phyloP scores from a whole-genome alignment of 2,888 invertebrate species.

The Acanthosoma haemorrhoidale region DNA sequence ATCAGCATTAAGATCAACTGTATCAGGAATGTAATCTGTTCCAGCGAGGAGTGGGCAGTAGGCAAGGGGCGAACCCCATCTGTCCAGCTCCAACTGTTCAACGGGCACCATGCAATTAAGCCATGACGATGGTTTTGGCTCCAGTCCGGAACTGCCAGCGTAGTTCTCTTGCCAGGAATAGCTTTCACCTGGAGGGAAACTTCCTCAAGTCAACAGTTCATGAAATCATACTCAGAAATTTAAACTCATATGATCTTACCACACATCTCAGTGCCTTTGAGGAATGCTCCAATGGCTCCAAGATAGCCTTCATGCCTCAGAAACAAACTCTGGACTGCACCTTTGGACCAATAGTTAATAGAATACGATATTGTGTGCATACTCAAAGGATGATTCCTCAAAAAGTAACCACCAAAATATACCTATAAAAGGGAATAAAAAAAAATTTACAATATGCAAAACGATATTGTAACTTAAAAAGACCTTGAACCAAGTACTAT shows the following conservation, averaged over 20 bases:
- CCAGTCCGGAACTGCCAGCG: slow-evolving; percentile 59
- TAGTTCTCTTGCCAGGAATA: slow-evolving; percentile 65
- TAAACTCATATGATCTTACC: slow-evolving; percentile 44
- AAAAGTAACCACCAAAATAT: slow-evolving; percentile 65
- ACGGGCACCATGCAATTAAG: slow-evolving; percentile 43
- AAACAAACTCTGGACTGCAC: slow-evolving; percentile 59
- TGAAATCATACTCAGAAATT: too few relatives aligned
- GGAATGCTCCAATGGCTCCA: slow-evolving; percentile 64
- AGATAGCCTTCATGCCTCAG: slow-evolving; percentile 65
- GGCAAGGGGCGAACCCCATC: slow-evolving; percentile 50
- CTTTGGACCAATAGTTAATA: slow-evolving; percentile 64
- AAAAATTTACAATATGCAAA: background rate
- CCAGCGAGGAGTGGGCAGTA: slow-evolving; percentile 75
- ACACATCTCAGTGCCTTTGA: slow-evolving; percentile 58
- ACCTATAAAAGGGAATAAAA: slow-evolving; percentile 46
- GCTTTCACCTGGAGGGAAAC: slow-evolving; percentile 48
- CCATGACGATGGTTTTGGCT: slow-evolving; percentile 44
- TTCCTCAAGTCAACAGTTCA: too few relatives aligned
- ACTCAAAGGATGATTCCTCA: slow-evolving; percentile 61
- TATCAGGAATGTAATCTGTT: slow-evolving; percentile 80
- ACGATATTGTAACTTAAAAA: too few relatives aligned
- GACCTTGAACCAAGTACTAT: too few relatives aligned
- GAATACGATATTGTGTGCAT: slow-evolving; percentile 64
- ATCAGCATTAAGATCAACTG: slow-evolving; percentile 81
- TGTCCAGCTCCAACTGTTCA: slow-evolving; percentile 55